Evolutionary conservation across 2,888 invertebrate species (phyloP).

Genomic region (Athalia circularis): DNA sequence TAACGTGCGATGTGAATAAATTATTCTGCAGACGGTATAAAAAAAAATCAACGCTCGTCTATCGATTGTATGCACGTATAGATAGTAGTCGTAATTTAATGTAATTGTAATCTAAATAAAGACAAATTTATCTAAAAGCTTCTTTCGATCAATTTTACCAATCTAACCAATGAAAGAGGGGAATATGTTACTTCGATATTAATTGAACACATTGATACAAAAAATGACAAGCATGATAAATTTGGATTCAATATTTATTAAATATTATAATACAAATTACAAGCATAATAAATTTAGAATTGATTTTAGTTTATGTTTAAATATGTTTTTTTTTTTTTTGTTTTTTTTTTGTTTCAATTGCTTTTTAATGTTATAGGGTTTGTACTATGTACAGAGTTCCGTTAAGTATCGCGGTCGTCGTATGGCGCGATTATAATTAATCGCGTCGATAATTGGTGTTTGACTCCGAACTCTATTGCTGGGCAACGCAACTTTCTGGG

Average conservation of each 20-base stretch:
- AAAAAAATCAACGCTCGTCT: constrained; percentile 21
- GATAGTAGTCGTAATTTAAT: constrained; percentile 59
- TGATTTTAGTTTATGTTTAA: no score
- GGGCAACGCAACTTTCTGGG: constrained; percentile 72
- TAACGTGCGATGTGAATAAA: constrained; percentile 18
- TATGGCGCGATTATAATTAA: not conserved
- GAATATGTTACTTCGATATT: not conserved
- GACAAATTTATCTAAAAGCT: constrained; percentile 44
- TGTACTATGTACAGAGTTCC: not conserved
- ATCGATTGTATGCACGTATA: constrained; percentile 35
- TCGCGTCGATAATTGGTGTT: not conserved
- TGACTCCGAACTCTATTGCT: not conserved
- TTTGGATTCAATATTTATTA: no score
- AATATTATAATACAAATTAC: no score
- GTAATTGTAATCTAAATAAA: constrained; percentile 65
- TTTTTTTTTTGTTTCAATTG: not conserved
- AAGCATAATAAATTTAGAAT: no score
- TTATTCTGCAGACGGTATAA: constrained; percentile 13
- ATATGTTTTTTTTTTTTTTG: no score
- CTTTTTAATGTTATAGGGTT: not conserved
- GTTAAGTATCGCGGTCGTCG: not conserved
- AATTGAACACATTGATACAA: not conserved
- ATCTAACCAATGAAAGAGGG: not conserved
- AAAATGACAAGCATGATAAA: no score
- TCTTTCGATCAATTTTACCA: not conserved